These are phyloP conservation scores for Boloria euphrosyne DNA, from an alignment of 2,888 invertebrate genomes.

Conservation along the genomic window DNA sequence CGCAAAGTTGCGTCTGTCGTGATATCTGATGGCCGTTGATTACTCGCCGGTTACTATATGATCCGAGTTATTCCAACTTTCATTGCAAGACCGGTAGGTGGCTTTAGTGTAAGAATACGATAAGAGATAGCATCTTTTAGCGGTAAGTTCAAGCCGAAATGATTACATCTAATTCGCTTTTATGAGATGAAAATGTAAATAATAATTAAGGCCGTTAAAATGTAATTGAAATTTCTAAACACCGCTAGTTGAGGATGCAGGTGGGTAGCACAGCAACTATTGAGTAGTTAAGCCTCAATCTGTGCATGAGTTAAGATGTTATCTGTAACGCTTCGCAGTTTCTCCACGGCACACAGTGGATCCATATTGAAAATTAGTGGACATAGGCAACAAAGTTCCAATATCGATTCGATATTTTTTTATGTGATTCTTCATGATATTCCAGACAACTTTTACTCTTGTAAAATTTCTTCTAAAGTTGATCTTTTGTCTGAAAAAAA, in stretches of 20 bases:
- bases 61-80: conserved; percentile 23
- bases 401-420: no score
- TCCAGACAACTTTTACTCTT: no score
- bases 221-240: neutral
- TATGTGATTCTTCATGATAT: no score
- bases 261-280: conserved; percentile 18
- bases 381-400: no score
- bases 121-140: conserved; percentile 19
- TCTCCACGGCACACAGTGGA: conserved; percentile 41
- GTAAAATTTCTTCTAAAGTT: no score
- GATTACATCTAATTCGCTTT: conserved; percentile 3
- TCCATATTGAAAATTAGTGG: no score
- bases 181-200: neutral
- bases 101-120: conserved; percentile 12
- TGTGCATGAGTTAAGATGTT: conserved; percentile 42
- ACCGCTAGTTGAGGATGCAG: conserved; percentile 8
- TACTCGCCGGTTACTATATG: conserved; percentile 17
- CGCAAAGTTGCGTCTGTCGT: conserved; percentile 37
- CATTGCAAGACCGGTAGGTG: conserved; percentile 27
- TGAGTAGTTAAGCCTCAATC: conserved; percentile 35
- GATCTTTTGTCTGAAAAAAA: no score
- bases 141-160: neutral
- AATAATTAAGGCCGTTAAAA: neutral
- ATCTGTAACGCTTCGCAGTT: conserved; percentile 44
- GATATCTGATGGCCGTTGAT: conserved; percentile 14